Evolutionary conservation across 2,888 invertebrate species (phyloP), one percentile per base, ranked within the genome.

Genomic region (Polydesmus complanatus): DNA sequence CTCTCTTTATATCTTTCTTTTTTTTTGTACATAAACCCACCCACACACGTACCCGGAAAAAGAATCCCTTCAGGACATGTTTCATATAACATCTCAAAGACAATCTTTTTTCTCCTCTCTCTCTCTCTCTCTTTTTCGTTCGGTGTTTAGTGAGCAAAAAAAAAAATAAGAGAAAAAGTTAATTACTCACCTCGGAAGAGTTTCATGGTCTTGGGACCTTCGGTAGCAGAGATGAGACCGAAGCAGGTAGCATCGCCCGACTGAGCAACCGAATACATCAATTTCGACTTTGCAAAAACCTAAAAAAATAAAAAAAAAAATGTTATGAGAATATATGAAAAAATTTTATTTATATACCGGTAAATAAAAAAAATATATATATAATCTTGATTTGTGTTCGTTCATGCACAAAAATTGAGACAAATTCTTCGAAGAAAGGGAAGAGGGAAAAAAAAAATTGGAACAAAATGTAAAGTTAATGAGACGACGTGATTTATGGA

Each of bases 241-340:
- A 91, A 91, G 75, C 93, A 93, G 27, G 92, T 91, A 61, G 92
- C 92, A 74, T 93, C 92, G 8, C 90, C 92, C 57, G 89, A 90
- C 76, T 92, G 91, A 2, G 92, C 89, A 67, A 92, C 84, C 70
- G 86, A 80, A 76, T 62, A 64, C 37, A 27, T 53, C 23, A 62
- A 61, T 21, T 63, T 61, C 8, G 61, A 62, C 48, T 66, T 64
- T 53, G 68, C 67, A 57, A 64, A 67, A 1, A 68, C 64, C 66
- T 66, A 47, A 3, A 56, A 62, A 19, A 51, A 54, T 23, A 59
- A 22, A 27, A 59, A 64, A 64, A 61, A 66, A 67, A 37, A 37
- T 37, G 37, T 37, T 37, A 37, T 8, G 37, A 5, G 5, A 37
- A 37, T 14, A 37, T 48, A 48, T 48, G 18, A 48, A 48, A 48